phyloP scores from a whole-genome alignment of 2,888 invertebrate genomes.

The Anoncus sp. region DNA sequence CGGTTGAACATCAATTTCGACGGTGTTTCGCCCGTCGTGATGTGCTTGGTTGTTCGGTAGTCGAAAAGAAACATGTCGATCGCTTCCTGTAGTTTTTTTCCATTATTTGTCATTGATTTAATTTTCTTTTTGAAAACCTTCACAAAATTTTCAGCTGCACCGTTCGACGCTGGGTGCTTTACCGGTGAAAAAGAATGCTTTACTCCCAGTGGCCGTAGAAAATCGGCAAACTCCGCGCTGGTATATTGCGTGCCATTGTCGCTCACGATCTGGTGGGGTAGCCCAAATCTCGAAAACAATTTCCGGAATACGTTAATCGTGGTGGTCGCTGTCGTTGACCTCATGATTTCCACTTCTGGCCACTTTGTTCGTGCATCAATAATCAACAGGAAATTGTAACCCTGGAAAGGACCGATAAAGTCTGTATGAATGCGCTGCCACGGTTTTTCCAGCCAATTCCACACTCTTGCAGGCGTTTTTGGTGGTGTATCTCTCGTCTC shows the following conservation, averaged over 20 bases:
- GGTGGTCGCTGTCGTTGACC: constrained; percentile 26
- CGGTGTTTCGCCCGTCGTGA: background rate
- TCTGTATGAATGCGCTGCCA: constrained; percentile 71
- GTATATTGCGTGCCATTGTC: too few relatives aligned
- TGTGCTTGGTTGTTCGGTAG: constrained; percentile 3
- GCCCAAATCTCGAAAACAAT: constrained; percentile 26
- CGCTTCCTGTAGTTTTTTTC: background rate
- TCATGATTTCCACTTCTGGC: constrained; percentile 37
- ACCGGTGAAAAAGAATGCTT: too few relatives aligned
- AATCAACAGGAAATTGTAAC: constrained; percentile 41
- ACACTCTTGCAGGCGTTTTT: constrained; percentile 37
- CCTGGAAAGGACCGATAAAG: background rate
- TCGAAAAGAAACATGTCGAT: constrained; percentile 18
- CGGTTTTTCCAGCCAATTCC: constrained; percentile 65
- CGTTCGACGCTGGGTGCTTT: constrained; percentile 3
- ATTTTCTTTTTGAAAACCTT: constrained; percentile 9
- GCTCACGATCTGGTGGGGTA: constrained; percentile 9
- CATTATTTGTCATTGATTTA: constrained; percentile 19
- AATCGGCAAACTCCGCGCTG: too few relatives aligned
- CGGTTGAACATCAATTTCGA: constrained; percentile 4
- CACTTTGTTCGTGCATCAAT: constrained; percentile 68
- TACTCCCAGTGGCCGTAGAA: too few relatives aligned
- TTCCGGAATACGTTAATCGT: too few relatives aligned
- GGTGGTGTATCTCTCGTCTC: constrained; percentile 39
- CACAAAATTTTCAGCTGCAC: constrained; percentile 2